Evolutionary conservation across 2,888 invertebrate genomes (phyloP), one percentile per base, ranked within the genome.

Genomic region (Chaetogeoica ovagalla): DNA sequence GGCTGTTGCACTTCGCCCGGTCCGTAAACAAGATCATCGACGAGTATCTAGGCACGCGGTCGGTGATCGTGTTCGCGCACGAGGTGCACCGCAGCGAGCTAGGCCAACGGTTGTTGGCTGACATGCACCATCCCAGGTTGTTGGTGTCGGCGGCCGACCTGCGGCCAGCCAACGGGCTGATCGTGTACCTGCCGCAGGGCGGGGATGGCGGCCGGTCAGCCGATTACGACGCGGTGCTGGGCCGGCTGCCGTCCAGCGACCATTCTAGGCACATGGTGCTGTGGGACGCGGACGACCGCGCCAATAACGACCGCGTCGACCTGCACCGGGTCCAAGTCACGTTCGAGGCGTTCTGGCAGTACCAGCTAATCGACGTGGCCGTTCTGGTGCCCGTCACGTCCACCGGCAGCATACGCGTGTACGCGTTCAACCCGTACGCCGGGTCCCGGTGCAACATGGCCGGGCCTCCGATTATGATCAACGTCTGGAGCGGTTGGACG

Each of bases 331-430:
- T 84, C 15, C 83, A 83, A 13, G 69, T 62, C 55, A 70, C 83
- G 43, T 83, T 84, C 43, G 84, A 84, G 60, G 82, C 82, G 30
- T 84, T 84, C 59, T 84, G 84, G 84, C 81, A 81, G 60, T 83
- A 82, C 70, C 84, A 84, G 82, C 83, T 84, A 37, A 75, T 84
- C 52, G 84, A 84, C 76, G 84, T 84, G 8, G 82, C 84, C 23
- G 84, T 83, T 7, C 70, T 84, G 72, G 82, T 84, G 76, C 75
- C 83, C 37, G 81, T 83, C 4, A 30, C 30, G 82, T 73, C 82
- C 37, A 82, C 83, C n/a, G 76, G 81, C 43, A 82, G 81, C 81
- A 66, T 83, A 21, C 83, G 83, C 6, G 68, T 83, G 71, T 83
- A 83, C 63, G 55, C 81, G 59, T 83, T 81, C 59, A 73, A 82